Conservation (phyloP, 2,888 invertebrate species). For the Cylindroiulus punctatus region DNA sequence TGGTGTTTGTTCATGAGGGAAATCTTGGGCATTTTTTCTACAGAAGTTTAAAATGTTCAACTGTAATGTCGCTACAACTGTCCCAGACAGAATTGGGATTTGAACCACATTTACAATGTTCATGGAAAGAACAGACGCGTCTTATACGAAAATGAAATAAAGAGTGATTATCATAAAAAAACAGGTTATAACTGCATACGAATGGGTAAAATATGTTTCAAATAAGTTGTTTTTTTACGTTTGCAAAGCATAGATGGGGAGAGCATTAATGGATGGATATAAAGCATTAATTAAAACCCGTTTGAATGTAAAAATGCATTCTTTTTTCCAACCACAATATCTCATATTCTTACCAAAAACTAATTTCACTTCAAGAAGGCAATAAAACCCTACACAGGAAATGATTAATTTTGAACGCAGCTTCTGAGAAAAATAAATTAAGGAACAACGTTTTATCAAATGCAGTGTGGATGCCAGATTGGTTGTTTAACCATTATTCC, state of each 20-base stretch:
- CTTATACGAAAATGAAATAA: slow-evolving; percentile 34
- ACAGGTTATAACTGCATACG: slow-evolving; percentile 8
- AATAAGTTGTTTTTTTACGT: not conserved
- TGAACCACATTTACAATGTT: not conserved
- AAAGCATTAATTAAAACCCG: slow-evolving; percentile 45
- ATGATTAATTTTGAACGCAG: not conserved
- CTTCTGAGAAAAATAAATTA: no score
- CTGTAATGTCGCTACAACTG: slow-evolving; percentile 25
- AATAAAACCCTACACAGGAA: not conserved
- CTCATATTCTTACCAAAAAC: not conserved
- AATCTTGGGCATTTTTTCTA: not conserved
- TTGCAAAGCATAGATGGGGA: slow-evolving; percentile 25
- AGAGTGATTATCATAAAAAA: slow-evolving; percentile 8
- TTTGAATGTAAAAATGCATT: slow-evolving; percentile 30
- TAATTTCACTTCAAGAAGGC: not conserved
- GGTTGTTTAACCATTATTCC: no score
- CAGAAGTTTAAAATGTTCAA: not conserved
- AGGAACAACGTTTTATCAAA: no score
- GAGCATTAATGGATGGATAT: slow-evolving; percentile 47
- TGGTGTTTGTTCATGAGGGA: not conserved
- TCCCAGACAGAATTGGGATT: slow-evolving; percentile 34
- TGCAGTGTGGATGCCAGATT: no score
- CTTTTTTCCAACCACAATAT: slow-evolving; percentile 3
- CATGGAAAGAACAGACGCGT: not conserved
- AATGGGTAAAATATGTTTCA: slow-evolving; percentile 8